Evolutionary conservation across 1,140 invertebrate species (phyloP).

Genomic region (Scylla paramamosain): DNA sequence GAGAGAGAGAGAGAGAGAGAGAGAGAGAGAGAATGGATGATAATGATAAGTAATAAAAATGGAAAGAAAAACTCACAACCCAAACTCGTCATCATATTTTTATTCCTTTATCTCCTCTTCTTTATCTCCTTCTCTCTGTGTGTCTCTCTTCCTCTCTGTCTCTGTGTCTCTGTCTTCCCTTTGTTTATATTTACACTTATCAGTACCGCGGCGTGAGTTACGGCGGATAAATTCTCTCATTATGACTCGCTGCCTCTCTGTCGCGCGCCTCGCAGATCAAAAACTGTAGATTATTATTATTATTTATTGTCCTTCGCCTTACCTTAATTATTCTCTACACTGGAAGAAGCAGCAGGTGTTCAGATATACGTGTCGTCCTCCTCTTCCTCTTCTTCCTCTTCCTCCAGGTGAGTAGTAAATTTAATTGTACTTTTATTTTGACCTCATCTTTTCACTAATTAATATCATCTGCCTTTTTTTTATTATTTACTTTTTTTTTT

Average conservation of each 20-base stretch:
- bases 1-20: background rate
- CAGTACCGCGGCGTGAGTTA: too few species aligned
- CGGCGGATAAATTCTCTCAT: background rate
- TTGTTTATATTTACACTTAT: too few species aligned
- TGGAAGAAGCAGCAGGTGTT: too few species aligned
- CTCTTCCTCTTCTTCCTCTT: too few species aligned
- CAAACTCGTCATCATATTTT: background rate
- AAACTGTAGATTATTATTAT: background rate
- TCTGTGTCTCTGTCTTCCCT: too few species aligned
- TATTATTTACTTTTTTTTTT: background rate
- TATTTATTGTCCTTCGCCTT: background rate
- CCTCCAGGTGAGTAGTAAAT: too few species aligned
- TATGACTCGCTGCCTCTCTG: background rate
- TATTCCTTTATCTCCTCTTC: background rate
- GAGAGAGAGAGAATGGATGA: conserved; percentile 16
- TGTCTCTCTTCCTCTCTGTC: background rate
- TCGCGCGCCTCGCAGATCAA: background rate
- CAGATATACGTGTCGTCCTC: too few species aligned
- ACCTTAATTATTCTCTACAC: background rate
- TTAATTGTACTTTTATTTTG: too few species aligned
- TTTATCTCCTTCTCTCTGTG: too few species aligned
- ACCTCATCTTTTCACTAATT: too few species aligned
- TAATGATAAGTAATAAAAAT: background rate
- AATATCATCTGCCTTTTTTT: too few species aligned
- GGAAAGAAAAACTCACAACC: background rate